These are phyloP conservation scores for Matsumyia berberina DNA, from an alignment of 2,888 invertebrate species.

Conservation along the genomic window DNA sequence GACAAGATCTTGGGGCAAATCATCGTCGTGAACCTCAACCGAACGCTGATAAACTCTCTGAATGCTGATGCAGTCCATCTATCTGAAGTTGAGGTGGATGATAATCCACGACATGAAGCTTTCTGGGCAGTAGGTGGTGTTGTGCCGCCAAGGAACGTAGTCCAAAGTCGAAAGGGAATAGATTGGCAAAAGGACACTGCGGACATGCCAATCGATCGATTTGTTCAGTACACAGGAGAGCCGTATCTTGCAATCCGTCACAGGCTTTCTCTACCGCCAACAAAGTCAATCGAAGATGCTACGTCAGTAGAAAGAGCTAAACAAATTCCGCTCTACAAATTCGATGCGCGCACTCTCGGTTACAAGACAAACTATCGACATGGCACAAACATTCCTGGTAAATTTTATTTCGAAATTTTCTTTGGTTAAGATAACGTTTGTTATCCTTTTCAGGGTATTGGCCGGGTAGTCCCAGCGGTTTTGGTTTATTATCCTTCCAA, in stretches of 20 bases:
- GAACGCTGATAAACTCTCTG: slow-evolving; percentile 87
- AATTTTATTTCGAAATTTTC: slow-evolving; percentile 1
- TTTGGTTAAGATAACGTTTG: background rate
- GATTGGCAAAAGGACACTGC: slow-evolving; percentile 84
- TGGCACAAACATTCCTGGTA: slow-evolving; percentile 91
- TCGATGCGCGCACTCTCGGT: slow-evolving; percentile 88
- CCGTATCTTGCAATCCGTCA: slow-evolving; percentile 90
- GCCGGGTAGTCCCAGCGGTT: slow-evolving; percentile 92
- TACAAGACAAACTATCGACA: slow-evolving; percentile 86
- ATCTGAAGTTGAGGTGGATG: slow-evolving; percentile 87
- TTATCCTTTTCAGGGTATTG: slow-evolving; percentile 88
- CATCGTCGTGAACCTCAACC: slow-evolving; percentile 89
- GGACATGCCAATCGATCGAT: slow-evolving; percentile 87
- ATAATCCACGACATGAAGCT: slow-evolving; percentile 92
- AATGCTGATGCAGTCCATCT: slow-evolving; percentile 87
- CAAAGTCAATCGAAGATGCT: slow-evolving; percentile 86
- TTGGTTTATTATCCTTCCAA: slow-evolving; percentile 91
- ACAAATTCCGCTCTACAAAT: slow-evolving; percentile 86
- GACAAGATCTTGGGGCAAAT: slow-evolving; percentile 81
- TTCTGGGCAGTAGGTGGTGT: slow-evolving; percentile 94
- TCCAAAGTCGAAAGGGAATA: slow-evolving; percentile 84
- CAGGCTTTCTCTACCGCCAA: slow-evolving; percentile 88
- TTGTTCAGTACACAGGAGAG: slow-evolving; percentile 88
- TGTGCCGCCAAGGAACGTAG: slow-evolving; percentile 85
- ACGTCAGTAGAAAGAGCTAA: slow-evolving; percentile 84